Conservation (phyloP, 2,888 invertebrate species). For the Phoenoteleia sp. region DNA sequence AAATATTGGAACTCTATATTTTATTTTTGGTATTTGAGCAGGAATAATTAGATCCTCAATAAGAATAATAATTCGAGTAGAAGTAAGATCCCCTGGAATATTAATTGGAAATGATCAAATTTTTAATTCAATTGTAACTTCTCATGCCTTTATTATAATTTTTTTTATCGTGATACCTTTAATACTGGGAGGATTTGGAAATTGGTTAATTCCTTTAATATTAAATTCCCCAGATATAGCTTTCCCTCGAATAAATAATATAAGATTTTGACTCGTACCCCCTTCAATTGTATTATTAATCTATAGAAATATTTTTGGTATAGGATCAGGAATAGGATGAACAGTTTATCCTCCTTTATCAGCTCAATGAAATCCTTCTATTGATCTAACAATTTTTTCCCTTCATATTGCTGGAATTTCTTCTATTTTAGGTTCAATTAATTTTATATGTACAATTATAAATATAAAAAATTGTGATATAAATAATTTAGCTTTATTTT, state of each 20-base stretch:
- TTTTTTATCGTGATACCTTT: slow-evolving; percentile 92
- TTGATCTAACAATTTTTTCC: slow-evolving; percentile 93
- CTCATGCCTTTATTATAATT: slow-evolving; percentile 94
- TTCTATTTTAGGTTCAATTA: slow-evolving; percentile 92
- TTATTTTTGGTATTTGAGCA: slow-evolving; percentile 87
- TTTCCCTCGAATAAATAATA: slow-evolving; percentile 94
- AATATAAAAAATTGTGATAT: slow-evolving; percentile 87
- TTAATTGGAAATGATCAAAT: slow-evolving; percentile 92
- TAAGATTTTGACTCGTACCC: slow-evolving; percentile 94
- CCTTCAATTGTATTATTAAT: slow-evolving; percentile 90
- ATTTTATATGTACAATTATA: slow-evolving; percentile 93
- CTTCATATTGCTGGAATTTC: slow-evolving; percentile 92
- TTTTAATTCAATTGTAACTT: slow-evolving; percentile 93
- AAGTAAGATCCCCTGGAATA: slow-evolving; percentile 90
- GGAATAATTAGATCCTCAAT: slow-evolving; percentile 91
- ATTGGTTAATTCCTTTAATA: slow-evolving; percentile 93
- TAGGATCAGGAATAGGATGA: slow-evolving; percentile 93
- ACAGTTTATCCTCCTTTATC: slow-evolving; percentile 92
- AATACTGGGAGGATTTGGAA: slow-evolving; percentile 94
- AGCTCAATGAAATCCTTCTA: slow-evolving; percentile 89
- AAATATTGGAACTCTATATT: slow-evolving; percentile 88
- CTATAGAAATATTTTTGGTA: slow-evolving; percentile 90
- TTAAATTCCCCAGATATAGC: slow-evolving; percentile 93
- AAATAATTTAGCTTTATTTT: slow-evolving; percentile 90
- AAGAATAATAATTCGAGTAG: slow-evolving; percentile 91